Evolutionary conservation across 2,113 vertebrate genomes (phyloP).

Genomic region (Trachemys scripta): DNA sequence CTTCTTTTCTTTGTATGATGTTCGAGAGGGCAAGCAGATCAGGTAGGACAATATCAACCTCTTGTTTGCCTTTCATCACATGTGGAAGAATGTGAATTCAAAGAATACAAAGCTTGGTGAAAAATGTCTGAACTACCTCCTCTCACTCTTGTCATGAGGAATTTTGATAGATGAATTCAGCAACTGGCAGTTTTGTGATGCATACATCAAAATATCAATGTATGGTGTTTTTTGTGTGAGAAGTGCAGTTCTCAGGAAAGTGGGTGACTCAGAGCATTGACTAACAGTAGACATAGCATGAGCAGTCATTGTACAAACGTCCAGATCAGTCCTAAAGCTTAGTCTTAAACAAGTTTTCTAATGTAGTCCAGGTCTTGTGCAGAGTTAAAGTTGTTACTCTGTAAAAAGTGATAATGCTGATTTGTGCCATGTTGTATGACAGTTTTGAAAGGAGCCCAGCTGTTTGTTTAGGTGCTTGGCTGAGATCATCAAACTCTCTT

Average conservation of each 20-base stretch:
- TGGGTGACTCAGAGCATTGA: neutral
- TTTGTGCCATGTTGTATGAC: neutral
- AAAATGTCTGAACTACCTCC: rapidly evolving
- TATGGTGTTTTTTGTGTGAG: neutral
- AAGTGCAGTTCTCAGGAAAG: neutral
- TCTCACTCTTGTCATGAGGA: neutral
- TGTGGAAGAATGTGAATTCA: neutral
- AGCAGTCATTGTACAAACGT: neutral
- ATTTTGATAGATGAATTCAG: neutral
- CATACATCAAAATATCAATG: rapidly evolving
- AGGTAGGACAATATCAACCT: conserved; percentile 81
- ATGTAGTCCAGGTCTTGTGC: neutral
- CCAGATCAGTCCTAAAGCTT: neutral
- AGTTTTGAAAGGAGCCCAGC: neutral
- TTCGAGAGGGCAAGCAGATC: conserved; percentile 95
- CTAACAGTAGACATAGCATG: neutral
- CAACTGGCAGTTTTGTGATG: rapidly evolving
- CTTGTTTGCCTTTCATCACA: neutral
- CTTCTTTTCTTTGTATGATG: conserved; percentile 94
- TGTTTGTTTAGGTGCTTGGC: neutral
- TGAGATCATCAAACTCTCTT: neutral
- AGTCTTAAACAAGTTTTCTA: neutral
- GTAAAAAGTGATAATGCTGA: neutral
- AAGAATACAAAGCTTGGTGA: neutral
- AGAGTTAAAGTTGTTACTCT: neutral